phyloP scores from a whole-genome alignment of 2,888 invertebrate genomes.

The Dynastes hyllus region DNA sequence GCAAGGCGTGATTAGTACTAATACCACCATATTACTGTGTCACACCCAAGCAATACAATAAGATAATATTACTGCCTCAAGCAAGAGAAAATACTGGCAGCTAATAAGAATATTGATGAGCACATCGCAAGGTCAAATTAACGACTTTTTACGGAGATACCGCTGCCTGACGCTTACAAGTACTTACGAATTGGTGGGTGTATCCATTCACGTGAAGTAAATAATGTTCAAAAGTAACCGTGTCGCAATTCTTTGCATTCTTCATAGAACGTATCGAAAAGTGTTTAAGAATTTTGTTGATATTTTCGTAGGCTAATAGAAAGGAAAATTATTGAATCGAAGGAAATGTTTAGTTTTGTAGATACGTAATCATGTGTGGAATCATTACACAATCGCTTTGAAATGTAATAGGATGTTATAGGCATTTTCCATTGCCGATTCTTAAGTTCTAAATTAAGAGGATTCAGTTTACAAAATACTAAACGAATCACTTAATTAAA shows the following conservation, averaged over 20 bases:
- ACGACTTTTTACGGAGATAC: conserved; percentile 8
- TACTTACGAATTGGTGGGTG: conserved; percentile 9
- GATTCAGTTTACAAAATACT: no score
- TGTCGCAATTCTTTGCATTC: not conserved
- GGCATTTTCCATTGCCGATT: no score
- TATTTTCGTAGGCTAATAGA: not conserved
- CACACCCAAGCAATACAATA: conserved; percentile 13
- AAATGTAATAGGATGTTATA: not conserved
- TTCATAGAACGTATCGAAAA: not conserved
- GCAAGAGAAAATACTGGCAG: not conserved
- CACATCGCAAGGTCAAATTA: conserved; percentile 24
- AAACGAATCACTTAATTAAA: no score
- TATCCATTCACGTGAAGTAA: not conserved
- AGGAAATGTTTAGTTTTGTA: not conserved
- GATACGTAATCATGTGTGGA: not conserved
- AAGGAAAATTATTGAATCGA: not conserved
- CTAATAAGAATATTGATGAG: conserved; percentile 20
- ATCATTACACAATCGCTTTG: not conserved
- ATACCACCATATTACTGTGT: not conserved
- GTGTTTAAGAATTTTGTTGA: not conserved
- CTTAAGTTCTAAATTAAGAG: no score
- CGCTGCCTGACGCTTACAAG: not conserved
- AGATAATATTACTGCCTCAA: not conserved
- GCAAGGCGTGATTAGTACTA: conserved; percentile 20
- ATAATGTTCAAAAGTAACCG: not conserved